Evolutionary conservation across 2,113 vertebrate species (phyloP).

Genomic region (Gallinago paraguaiae): DNA sequence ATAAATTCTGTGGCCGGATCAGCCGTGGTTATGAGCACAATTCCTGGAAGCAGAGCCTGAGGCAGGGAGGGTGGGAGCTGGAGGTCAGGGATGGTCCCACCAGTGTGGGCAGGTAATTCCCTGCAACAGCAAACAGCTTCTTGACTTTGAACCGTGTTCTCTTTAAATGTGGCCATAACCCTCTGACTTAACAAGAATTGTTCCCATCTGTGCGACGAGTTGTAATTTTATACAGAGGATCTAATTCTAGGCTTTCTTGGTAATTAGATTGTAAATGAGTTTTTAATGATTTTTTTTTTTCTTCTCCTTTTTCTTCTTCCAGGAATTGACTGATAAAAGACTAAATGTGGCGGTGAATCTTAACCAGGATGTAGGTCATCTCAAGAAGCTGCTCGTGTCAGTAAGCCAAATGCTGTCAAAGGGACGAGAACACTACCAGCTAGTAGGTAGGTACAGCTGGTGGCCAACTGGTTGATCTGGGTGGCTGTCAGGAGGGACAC

Average conservation of each 20-base stretch:
- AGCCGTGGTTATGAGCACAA: neutral
- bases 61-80: neutral
- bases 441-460: constrained; percentile 62
- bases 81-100: accelerated
- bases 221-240: neutral
- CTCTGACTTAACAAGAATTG: neutral
- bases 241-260: constrained; percentile 31
- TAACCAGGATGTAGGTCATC: constrained; percentile 87
- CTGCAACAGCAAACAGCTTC: neutral
- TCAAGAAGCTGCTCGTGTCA: constrained; percentile 89
- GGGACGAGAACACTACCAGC: constrained; percentile 76
- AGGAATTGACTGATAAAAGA: constrained; percentile 89
- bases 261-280: constrained; percentile 53
- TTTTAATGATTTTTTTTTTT: constrained; percentile 1
- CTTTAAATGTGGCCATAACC: neutral
- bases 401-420: constrained; percentile 89
- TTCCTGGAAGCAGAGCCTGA: neutral
- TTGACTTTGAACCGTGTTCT: neutral
- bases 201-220: neutral
- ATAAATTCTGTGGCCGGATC: neutral
- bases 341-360: constrained; percentile 82
- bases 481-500: neutral
- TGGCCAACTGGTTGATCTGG: neutral
- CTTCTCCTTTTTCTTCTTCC: neutral
- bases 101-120: neutral